Evolutionary conservation across 2,888 invertebrate genomes (phyloP).

Genomic region (Troides aeacus): DNA sequence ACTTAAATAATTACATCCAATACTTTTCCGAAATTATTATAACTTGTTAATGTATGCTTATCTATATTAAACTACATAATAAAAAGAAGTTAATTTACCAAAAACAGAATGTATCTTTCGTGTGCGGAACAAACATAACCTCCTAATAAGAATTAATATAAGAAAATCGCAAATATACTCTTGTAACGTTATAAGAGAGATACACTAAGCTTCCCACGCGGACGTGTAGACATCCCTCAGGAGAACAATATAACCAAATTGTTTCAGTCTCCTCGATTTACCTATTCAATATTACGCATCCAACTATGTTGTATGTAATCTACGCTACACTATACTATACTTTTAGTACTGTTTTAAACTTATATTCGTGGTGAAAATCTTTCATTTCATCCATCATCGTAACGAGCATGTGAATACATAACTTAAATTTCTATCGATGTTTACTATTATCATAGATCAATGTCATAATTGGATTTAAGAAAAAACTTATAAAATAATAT

Average conservation of each 20-base stretch:
- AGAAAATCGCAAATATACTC: slow-evolving; percentile 10
- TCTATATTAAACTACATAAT: neutral
- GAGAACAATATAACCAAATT: slow-evolving; percentile 23
- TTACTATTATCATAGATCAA: no score
- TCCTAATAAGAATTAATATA: slow-evolving; percentile 4
- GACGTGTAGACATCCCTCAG: slow-evolving; percentile 13
- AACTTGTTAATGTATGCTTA: no score
- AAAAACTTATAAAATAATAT: no score
- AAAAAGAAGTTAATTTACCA: neutral
- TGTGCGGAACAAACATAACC: neutral
- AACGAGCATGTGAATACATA: no score
- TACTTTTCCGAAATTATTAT: no score
- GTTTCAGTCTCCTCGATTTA: slow-evolving; percentile 16
- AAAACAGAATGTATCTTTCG: neutral
- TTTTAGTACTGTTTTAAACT: neutral
- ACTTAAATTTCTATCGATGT: no score
- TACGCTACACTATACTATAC: neutral
- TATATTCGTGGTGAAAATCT: no score
- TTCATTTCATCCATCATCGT: no score
- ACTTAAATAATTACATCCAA: no score
- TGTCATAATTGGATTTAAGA: no score
- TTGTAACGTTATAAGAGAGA: slow-evolving; percentile 10
- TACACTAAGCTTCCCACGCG: slow-evolving; percentile 6
- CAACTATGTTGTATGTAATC: neutral
- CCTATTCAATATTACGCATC: slow-evolving; percentile 16